Conservation (phyloP, 1,140 invertebrate genomes). For the Diachasmimorpha longicaudata region DNA sequence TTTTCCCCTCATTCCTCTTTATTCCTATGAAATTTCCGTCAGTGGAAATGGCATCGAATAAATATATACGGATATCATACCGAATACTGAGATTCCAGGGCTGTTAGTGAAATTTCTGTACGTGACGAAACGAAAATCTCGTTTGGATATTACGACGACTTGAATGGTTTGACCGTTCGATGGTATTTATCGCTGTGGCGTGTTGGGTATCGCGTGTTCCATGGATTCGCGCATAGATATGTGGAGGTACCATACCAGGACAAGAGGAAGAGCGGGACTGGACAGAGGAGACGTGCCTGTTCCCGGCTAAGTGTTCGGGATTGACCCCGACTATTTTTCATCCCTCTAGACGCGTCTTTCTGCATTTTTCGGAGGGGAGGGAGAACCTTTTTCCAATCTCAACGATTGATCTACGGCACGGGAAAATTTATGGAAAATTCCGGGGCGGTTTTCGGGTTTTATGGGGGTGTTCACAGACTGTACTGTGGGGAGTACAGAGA, state of each 20-base stretch:
- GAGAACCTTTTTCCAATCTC: constrained; percentile 2
- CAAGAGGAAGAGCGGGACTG: neutral
- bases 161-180: neutral
- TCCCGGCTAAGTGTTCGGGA: constrained; percentile 12
- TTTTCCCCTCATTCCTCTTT: neutral
- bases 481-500: too few relatives aligned
- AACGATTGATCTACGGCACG: neutral
- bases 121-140: constrained; percentile 28
- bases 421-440: neutral
- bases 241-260: neutral
- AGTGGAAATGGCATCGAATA: neutral
- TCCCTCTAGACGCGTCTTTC: neutral
- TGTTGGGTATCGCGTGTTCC: constrained; percentile 4
- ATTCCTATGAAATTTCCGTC: neutral
- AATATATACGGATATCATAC: neutral
- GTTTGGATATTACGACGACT: neutral
- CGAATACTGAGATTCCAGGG: neutral
- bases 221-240: neutral
- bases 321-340: constrained; percentile 17
- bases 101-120: constrained; percentile 23
- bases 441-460: neutral
- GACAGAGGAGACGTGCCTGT: constrained; percentile 6
- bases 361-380: neutral
- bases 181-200: constrained; percentile 23
- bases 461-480: neutral